phyloP scores from a whole-genome alignment of 2,888 invertebrate species.

The Agrochola litura region DNA sequence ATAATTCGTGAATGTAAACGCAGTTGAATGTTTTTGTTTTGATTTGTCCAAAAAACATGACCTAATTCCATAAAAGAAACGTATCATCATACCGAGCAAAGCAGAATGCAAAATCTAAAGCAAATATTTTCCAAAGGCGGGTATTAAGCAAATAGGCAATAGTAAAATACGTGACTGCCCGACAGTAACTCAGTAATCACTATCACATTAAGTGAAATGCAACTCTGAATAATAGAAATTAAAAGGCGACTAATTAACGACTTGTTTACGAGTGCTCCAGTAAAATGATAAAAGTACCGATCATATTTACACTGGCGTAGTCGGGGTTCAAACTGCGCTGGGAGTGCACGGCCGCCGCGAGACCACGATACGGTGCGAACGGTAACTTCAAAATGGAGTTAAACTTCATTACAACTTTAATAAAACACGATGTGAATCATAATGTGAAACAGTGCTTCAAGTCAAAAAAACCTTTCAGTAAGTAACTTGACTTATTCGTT shows the following conservation, averaged over 20 bases:
- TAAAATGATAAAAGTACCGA: constrained; percentile 78
- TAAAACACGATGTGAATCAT: constrained; percentile 88
- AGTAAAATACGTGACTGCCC: constrained; percentile 46
- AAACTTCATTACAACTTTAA: constrained; percentile 85
- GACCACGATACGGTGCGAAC: constrained; percentile 54
- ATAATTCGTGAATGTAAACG: neutral
- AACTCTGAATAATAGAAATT: constrained; percentile 57
- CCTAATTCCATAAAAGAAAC: neutral
- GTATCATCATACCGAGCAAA: neutral
- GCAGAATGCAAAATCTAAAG: constrained; percentile 2
- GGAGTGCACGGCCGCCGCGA: constrained; percentile 71
- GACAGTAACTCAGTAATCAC: constrained; percentile 44
- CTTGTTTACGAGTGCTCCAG: constrained; percentile 77
- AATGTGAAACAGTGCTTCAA: constrained; percentile 89
- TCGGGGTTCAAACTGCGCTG: constrained; percentile 70
- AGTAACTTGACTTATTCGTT: constrained; percentile 52
- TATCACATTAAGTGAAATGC: constrained; percentile 54
- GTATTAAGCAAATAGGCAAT: constrained; percentile 42
- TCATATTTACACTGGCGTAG: constrained; percentile 80
- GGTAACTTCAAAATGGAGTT: constrained; percentile 82
- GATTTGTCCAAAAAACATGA: neutral
- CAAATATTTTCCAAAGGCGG: constrained; percentile 34
- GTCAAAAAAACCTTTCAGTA: constrained; percentile 87
- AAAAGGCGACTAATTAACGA: constrained; percentile 71
- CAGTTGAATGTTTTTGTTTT: neutral